A percentile compares a stretch with the other conserved stretches of the same genome.
Conservation (phyloP, 2,888 invertebrate genomes). For the Heliconius erato region DNA sequence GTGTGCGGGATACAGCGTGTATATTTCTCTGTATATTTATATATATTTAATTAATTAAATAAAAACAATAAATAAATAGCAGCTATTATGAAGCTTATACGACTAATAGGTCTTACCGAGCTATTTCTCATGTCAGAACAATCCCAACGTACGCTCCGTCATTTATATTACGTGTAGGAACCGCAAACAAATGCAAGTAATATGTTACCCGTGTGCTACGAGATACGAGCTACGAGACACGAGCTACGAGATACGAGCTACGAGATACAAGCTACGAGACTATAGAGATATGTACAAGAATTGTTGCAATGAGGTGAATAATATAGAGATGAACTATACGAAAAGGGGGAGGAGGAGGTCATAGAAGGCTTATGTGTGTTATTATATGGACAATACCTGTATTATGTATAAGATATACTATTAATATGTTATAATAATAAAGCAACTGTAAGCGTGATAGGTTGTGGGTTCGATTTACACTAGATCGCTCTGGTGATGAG, state of each 20-base stretch:
- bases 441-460: not conserved
- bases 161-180: conserved; percentile 43
- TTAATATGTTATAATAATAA: too few relatives aligned
- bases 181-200: conserved; percentile 49
- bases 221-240: conserved; percentile 7
- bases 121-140: conserved; percentile 42
- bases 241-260: not conserved
- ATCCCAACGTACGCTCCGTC: conserved; percentile 42
- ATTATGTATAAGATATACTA: too few relatives aligned
- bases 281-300: conserved; percentile 5
- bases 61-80: not conserved
- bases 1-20: too few relatives aligned
- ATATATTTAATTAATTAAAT: not conserved
- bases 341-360: not conserved
- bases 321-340: not conserved
- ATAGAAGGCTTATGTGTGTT: not conserved
- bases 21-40: too few relatives aligned
- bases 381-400: too few relatives aligned
- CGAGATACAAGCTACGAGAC: conserved; percentile 9
- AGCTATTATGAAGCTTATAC: conserved; percentile 11
- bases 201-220: conserved; percentile 38
- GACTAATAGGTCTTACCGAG: conserved; percentile 24
- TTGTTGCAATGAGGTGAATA: not conserved
- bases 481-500: not conserved
- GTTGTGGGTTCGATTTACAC: not conserved